Evolutionary conservation across 2,113 vertebrate species (phyloP).

Genomic region (Anoplopoma fimbria): DNA sequence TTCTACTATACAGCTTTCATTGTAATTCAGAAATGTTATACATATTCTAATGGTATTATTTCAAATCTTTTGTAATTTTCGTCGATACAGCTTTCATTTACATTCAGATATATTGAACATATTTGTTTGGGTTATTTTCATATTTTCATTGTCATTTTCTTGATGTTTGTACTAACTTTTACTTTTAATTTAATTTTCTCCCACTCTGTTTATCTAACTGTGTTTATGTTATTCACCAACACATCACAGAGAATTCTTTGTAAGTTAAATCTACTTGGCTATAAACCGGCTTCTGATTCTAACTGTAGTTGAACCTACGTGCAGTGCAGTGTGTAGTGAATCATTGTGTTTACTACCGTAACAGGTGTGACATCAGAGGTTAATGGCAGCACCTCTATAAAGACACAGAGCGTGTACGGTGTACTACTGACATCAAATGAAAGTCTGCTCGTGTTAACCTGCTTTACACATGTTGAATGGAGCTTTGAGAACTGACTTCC

Average conservation of each 20-base stretch:
- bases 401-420: background rate
- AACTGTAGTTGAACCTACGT: background rate
- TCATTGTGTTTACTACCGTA: background rate
- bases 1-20: background rate
- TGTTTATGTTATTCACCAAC: background rate
- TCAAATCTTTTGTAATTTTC: too few relatives aligned
- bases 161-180: background rate
- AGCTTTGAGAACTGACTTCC: constrained; percentile 15
- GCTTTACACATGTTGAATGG: constrained; percentile 25
- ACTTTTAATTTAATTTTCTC: background rate
- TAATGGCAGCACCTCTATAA: background rate
- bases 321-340: background rate
- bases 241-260: background rate
- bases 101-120: background rate
- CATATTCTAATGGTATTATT: too few relatives aligned
- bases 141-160: background rate
- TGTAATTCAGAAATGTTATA: background rate
- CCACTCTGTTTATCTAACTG: background rate
- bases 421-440: background rate
- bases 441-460: constrained; percentile 19
- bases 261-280: background rate
- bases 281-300: background rate
- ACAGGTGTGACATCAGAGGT: constrained; percentile 9
- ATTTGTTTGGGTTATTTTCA: background rate
- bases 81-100: background rate